A percentile compares a stretch with the other conserved stretches of the same genome.
These are phyloP conservation scores for Carapus acus DNA, from an alignment of 2,797 vertebrate genomes.

Conservation along the genomic window DNA sequence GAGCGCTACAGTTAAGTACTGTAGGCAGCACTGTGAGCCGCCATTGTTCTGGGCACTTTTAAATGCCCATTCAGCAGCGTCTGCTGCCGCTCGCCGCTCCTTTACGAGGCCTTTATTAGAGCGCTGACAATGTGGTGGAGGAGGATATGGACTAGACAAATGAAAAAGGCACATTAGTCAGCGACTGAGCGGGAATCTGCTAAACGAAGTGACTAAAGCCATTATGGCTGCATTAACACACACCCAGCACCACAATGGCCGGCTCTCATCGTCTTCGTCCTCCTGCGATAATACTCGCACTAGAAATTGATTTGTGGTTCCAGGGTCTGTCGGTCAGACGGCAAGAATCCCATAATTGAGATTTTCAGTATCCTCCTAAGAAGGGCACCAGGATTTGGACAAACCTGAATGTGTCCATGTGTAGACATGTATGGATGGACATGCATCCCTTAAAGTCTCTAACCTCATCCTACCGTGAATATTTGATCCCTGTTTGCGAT, in stretches of 20 bases:
- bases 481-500: conserved; percentile 48
- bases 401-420: conserved; percentile 3
- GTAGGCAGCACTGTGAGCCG: conserved; percentile 34
- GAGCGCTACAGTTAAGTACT: no score
- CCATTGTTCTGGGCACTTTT: conserved; percentile 38
- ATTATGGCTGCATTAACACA: not conserved
- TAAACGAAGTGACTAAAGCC: conserved; percentile 21
- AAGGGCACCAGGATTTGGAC: no score
- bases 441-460: no score
- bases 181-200: conserved; percentile 33
- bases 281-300: no score
- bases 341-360: not conserved
- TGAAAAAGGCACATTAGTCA: conserved; percentile 24
- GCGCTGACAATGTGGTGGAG: conserved; percentile 32
- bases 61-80: conserved; percentile 17
- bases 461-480: conserved; percentile 32
- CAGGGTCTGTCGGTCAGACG: not conserved
- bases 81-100: conserved; percentile 11
- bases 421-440: no score
- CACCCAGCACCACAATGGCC: conserved; percentile 6
- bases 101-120: conserved; percentile 34
- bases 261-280: conserved; percentile 6
- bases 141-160: conserved; percentile 57
- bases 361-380: no score
- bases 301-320: no score